phyloP scores from a whole-genome alignment of 2,888 invertebrate genomes.

The Noctua fimbriata region DNA sequence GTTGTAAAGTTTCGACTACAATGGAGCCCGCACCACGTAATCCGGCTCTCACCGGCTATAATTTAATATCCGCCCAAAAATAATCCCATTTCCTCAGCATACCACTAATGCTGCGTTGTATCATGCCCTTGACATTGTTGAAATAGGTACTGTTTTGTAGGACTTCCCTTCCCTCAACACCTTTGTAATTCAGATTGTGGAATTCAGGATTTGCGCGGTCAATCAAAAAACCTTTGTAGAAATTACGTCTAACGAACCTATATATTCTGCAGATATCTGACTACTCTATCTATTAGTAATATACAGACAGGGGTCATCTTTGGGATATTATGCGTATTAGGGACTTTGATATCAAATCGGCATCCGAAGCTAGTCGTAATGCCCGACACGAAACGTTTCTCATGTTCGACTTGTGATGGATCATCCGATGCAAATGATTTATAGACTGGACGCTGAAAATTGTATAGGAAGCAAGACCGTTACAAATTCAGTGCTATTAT shows the following conservation, averaged over 20 bases:
- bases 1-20: conserved; percentile 76
- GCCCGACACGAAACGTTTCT: conserved; percentile 59
- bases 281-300: background rate
- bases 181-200: conserved; percentile 3
- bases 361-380: conserved; percentile 39
- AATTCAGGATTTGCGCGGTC: background rate
- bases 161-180: conserved; percentile 52
- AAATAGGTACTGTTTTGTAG: conserved; percentile 48
- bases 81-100: conserved; percentile 85
- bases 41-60: conserved; percentile 84
- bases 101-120: conserved; percentile 69
- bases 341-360: conserved; percentile 27
- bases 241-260: background rate
- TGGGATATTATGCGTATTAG: background rate
- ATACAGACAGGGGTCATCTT: background rate
- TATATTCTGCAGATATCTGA: background rate
- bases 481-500: conserved; percentile 6
- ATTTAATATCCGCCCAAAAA: conserved; percentile 89
- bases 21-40: conserved; percentile 84
- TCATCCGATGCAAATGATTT: conserved; percentile 73
- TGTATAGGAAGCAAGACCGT: conserved; percentile 11
- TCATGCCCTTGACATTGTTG: conserved; percentile 74
- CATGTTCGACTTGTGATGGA: conserved; percentile 70
- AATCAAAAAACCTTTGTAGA: background rate
- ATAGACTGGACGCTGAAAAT: conserved; percentile 57